A percentile compares a stretch with the other conserved stretches of the same genome.
Evolutionary conservation across 2,113 vertebrate species (phyloP).

Genomic region (Indri indri): DNA sequence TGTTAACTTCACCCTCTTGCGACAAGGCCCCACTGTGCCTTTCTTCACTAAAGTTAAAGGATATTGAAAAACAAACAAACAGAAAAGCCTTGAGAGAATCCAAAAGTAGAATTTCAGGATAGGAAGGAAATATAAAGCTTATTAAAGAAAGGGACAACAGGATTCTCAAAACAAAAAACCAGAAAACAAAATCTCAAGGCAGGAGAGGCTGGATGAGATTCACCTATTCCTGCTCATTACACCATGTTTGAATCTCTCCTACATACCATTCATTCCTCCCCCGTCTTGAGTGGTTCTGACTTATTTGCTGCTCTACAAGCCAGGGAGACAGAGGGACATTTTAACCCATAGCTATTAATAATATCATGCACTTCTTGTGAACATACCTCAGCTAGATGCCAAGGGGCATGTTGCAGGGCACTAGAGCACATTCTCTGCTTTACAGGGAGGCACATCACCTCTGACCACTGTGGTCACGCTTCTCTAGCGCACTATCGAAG

Average conservation of each 20-base stretch:
- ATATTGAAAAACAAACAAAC: background rate
- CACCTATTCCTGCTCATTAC: background rate
- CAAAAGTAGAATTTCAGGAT: background rate
- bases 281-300: background rate
- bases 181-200: background rate
- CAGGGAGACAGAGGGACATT: background rate
- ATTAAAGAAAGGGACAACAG: background rate
- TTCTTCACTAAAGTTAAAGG: background rate
- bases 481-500: background rate
- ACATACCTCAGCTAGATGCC: accelerated
- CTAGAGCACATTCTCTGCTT: background rate
- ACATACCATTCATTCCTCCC: background rate
- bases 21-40: too few species aligned
- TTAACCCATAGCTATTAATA: background rate
- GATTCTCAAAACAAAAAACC: background rate
- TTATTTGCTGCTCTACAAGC: background rate
- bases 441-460: accelerated
- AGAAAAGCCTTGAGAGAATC: background rate
- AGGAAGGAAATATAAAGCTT: background rate
- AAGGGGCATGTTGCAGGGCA: background rate
- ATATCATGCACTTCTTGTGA: background rate
- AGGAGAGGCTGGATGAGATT: background rate
- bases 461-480: accelerated
- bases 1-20: background rate
- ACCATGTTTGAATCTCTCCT: background rate